A percentile compares a stretch with the other conserved stretches of the same genome.
These are phyloP conservation scores for Oostethus manadensis DNA, from an alignment of 2,113 vertebrate species.

Conservation along the genomic window DNA sequence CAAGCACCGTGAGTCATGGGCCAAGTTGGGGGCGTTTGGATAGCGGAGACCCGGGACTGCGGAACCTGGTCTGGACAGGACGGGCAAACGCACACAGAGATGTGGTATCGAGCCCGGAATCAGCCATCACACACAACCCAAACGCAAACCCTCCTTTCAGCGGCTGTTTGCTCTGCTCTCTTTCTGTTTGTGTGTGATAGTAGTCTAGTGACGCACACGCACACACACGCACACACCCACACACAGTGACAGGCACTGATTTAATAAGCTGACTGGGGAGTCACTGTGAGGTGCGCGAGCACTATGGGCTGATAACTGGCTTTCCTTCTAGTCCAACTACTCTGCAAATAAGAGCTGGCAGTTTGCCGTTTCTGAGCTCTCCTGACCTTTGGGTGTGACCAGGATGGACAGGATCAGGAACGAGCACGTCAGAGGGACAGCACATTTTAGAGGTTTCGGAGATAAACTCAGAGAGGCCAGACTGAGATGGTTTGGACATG, in stretches of 20 bases:
- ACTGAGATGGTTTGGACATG: too few relatives aligned
- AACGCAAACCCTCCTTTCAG: constrained; percentile 5
- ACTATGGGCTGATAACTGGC: constrained; percentile 65
- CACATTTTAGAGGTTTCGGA: too few relatives aligned
- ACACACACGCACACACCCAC: constrained; percentile 16
- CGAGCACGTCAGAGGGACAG: too few relatives aligned
- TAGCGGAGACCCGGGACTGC: background rate
- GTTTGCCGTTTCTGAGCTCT: too few relatives aligned
- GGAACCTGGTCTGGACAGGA: too few relatives aligned
- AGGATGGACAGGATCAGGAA: too few relatives aligned
- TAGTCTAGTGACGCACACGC: too few relatives aligned
- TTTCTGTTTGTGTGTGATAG: constrained; percentile 18
- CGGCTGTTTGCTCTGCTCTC: background rate
- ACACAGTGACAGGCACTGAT: constrained; percentile 51
- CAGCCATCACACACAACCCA: constrained; percentile 10
- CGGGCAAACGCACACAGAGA: background rate
- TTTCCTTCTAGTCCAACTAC: constrained; percentile 43
- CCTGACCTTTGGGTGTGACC: too few relatives aligned
- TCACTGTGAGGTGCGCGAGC: constrained; percentile 50
- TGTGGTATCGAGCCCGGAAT: constrained; percentile 13
- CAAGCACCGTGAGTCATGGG: constrained; percentile 58
- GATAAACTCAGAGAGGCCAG: too few relatives aligned
- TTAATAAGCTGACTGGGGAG: constrained; percentile 69
- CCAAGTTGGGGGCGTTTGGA: background rate
- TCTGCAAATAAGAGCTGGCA: constrained; percentile 42